A percentile compares a stretch with the other conserved stretches of the same genome.
These are phyloP conservation scores for Pemphigus obesinymphae DNA, from an alignment of 1,140 invertebrate species.

Conservation along the genomic window DNA sequence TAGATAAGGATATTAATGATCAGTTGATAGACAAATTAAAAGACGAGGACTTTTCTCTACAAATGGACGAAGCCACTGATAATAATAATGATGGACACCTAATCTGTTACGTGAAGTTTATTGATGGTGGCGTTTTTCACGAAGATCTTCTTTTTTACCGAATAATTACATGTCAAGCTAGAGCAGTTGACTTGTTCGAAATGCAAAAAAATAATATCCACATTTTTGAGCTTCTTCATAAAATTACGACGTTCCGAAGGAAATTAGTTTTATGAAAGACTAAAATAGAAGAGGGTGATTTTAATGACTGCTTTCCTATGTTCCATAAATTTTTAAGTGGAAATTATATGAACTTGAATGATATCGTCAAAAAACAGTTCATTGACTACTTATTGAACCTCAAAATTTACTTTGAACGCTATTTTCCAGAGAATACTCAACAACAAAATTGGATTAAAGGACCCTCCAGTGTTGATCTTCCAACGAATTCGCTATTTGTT, in stretches of 20 bases:
- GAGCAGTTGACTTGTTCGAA: not conserved
- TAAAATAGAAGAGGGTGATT: too few species aligned
- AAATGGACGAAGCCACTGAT: not conserved
- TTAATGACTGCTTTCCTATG: not conserved
- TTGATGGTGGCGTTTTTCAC: not conserved
- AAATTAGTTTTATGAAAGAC: too few species aligned
- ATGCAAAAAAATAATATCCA: not conserved
- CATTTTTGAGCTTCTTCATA: not conserved
- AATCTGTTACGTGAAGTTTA: not conserved
- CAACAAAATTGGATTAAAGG: too few species aligned
- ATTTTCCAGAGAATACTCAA: too few species aligned
- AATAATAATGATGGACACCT: not conserved
- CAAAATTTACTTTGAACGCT: too few species aligned
- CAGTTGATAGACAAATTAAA: not conserved
- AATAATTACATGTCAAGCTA: not conserved
- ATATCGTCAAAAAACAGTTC: too few species aligned
- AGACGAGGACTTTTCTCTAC: not conserved
- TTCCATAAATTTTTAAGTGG: too few species aligned
- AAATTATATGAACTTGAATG: too few species aligned
- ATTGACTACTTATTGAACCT: too few species aligned
- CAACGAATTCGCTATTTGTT: too few species aligned
- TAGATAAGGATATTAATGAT: not conserved
- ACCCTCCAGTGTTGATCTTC: too few species aligned
- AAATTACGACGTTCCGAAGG: too few species aligned
- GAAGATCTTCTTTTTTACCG: not conserved